phyloP scores from a whole-genome alignment of 2,888 invertebrate genomes.

The Drosophila demipolita region DNA sequence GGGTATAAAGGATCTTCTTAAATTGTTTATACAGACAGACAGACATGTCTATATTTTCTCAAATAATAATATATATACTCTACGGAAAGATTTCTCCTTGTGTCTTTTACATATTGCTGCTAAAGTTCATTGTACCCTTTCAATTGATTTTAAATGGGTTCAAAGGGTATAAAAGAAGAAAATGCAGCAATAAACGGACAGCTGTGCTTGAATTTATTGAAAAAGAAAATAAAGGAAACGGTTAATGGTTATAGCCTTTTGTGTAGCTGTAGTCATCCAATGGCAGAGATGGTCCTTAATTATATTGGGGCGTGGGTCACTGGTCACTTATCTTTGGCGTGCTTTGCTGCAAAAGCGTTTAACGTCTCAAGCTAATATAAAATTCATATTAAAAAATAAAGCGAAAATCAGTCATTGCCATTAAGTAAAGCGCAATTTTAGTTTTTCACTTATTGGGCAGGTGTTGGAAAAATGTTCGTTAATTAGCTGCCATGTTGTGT shows the following conservation, averaged over 20 bases:
- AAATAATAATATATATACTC: background rate
- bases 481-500: slow-evolving; percentile 78
- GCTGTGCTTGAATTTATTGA: slow-evolving; percentile 73
- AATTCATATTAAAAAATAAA: slow-evolving; percentile 62
- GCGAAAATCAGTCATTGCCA: slow-evolving; percentile 72
- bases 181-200: slow-evolving; percentile 37
- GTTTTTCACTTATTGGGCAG: slow-evolving; percentile 73
- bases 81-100: background rate
- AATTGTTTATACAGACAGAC: background rate
- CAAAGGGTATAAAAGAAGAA: background rate
- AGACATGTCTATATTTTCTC: background rate
- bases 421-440: slow-evolving; percentile 61
- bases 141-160: background rate
- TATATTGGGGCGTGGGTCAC: slow-evolving; percentile 27
- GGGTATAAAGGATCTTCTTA: background rate
- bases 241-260: slow-evolving; percentile 73
- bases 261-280: slow-evolving; percentile 20
- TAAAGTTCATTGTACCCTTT: background rate
- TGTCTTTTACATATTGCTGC: background rate
- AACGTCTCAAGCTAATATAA: slow-evolving; percentile 64
- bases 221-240: slow-evolving; percentile 20
- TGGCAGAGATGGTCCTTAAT: slow-evolving; percentile 26
- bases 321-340: slow-evolving; percentile 65
- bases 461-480: slow-evolving; percentile 65
- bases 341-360: slow-evolving; percentile 47